A percentile compares a stretch with the other conserved stretches of the same genome.
Evolutionary conservation across 2,888 invertebrate genomes (phyloP).

Genomic region (Drosophila macrospina): DNA sequence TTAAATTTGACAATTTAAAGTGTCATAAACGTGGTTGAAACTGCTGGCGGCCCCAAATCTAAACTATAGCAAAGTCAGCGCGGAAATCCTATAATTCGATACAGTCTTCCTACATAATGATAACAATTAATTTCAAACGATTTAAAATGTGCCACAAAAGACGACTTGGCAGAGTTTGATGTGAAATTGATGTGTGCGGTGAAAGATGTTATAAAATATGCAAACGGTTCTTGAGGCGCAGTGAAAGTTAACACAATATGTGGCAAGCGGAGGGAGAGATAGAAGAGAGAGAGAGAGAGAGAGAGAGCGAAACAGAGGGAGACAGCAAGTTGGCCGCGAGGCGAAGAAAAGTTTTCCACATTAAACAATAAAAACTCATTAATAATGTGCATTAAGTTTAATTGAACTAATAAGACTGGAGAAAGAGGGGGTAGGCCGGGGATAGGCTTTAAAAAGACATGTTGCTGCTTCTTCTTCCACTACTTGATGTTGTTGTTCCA

Average conservation of each 20-base stretch:
- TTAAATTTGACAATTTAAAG: constrained; percentile 26
- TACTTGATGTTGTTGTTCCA: constrained; percentile 5
- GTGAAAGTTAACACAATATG: constrained; percentile 4
- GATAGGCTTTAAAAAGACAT: constrained; percentile 32
- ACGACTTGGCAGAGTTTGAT: constrained; percentile 6
- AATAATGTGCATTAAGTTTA: constrained; percentile 79
- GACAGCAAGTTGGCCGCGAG: constrained; percentile 54
- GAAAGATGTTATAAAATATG: constrained; percentile 62
- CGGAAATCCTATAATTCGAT: constrained; percentile 21
- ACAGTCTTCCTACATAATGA: constrained; percentile 25
- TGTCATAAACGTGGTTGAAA: constrained; percentile 1
- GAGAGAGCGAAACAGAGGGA: constrained; percentile 4
- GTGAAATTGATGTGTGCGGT: constrained; percentile 58
- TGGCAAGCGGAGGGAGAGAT: neutral
- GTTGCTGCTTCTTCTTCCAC: neutral
- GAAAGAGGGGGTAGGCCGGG: too few species aligned
- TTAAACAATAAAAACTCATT: constrained; percentile 80
- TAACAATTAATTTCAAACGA: constrained; percentile 50
- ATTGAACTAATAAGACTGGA: constrained; percentile 71
- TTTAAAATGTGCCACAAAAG: constrained; percentile 43
- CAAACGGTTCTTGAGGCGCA: constrained; percentile 35
- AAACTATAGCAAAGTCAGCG: neutral
- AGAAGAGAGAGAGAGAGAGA: neutral
- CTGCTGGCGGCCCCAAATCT: constrained; percentile 1
- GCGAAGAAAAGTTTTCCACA: constrained; percentile 59